Evolutionary conservation across 2,797 vertebrate species (phyloP), one percentile per base, ranked within the genome.

Genomic region (Clarias pachynema): DNA sequence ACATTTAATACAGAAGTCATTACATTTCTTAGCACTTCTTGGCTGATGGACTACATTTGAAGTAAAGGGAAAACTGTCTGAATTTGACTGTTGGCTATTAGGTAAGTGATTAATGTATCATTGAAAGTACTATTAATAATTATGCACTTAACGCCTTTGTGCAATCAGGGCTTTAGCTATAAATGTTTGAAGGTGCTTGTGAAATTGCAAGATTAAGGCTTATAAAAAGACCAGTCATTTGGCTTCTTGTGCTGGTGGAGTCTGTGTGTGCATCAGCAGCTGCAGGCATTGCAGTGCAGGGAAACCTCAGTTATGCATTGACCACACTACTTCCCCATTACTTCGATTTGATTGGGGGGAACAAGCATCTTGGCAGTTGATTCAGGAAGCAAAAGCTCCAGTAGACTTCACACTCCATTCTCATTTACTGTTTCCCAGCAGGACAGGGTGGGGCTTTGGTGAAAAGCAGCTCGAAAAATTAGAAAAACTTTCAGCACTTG

Each of bases 381-480:
- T 81, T 87, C 84, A 88, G 87, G 86, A 89, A 89, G 80, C 84
- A 74, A 63, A 62, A 72, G 84, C 70, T 86, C 82, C 79, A 66
- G 80, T 62, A 73, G 72, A 74, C 85, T 82, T 83, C 62, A 81
- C 66, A 7, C 49, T 81, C 26, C 37, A 63, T 82, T 87, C 66
- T 77, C 84, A 26, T 59, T 81, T 69, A 82, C 84, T 75, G 84
- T 84, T 87, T 85, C 60, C 81, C 83, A 24, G 80, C 69, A 84
- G 60, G 73, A 49, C 70, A 86, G 86, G 89, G 86, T 85, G 86
- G 84, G 80, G 84, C 84, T 81, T 81, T 57, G n/a, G 60, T 69
- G 56, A n/a, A 73, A 86, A 86, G 34, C 74, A 60, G 53, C 49
- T 49, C 70, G 49, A 84, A n/a, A n/a, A n/a, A 84, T 83, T 65